Conservation (phyloP, 2,797 vertebrate species). For the Smutsia gigantea region DNA sequence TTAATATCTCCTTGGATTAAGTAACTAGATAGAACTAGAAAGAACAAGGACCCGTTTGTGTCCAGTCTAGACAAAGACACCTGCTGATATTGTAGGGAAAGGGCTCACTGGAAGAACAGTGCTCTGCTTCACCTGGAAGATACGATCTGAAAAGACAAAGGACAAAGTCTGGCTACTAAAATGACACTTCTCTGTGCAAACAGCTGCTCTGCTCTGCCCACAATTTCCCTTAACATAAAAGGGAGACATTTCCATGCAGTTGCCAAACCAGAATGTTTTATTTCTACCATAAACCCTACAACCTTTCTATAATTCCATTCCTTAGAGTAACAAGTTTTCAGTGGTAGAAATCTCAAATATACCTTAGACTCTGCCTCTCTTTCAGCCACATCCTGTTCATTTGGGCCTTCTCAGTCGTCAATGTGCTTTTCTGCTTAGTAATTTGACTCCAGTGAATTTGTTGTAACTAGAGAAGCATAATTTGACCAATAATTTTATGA, state of each 20-base stretch:
- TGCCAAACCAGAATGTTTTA: neutral
- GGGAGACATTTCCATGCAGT: neutral
- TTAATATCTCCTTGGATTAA: neutral
- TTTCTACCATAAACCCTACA: neutral
- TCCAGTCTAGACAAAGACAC: neutral
- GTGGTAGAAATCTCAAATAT: neutral
- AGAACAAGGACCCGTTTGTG: neutral
- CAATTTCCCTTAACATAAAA: neutral
- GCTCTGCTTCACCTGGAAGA: neutral
- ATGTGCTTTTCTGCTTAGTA: neutral
- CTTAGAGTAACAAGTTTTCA: neutral
- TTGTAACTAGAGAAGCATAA: neutral
- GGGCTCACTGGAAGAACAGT: neutral
- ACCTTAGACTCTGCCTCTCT: neutral
- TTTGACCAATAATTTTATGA: neutral
- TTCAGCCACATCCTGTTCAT: neutral
- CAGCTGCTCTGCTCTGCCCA: neutral
- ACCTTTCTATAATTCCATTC: neutral
- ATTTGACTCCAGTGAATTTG: neutral
- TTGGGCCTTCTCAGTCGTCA: neutral
- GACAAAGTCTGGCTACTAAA: neutral
- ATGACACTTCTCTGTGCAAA: neutral
- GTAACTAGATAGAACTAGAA: neutral
- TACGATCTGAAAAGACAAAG: conserved; percentile 24
- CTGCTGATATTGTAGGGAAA: neutral